Percentiles rank a stretch among this genome's conserved stretches.
phyloP scores from a whole-genome alignment of 2,113 vertebrate genomes.

The Caranx melampygus region DNA sequence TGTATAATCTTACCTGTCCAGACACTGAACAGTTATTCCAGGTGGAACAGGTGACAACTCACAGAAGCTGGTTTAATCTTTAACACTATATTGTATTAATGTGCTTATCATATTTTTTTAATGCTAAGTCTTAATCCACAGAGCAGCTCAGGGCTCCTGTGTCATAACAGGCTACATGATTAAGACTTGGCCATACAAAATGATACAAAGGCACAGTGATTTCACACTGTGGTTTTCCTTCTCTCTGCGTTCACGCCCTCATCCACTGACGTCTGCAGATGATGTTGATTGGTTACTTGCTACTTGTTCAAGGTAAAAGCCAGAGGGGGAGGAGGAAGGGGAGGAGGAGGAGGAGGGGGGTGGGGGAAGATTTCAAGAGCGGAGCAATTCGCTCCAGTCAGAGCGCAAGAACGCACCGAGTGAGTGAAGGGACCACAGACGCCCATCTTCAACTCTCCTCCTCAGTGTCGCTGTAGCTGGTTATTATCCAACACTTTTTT shows the following conservation, averaged over 20 bases:
- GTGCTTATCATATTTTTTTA: neutral
- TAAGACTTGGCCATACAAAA: neutral
- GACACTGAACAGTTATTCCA: too few species aligned
- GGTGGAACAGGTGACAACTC: neutral
- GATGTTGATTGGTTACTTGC: constrained; percentile 47
- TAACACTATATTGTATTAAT: neutral
- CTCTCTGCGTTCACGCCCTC: constrained; percentile 14
- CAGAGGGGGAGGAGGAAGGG: constrained; percentile 12
- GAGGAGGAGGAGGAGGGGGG: constrained; percentile 21
- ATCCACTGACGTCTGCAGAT: constrained; percentile 17
- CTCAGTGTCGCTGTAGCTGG: rapidly evolving
- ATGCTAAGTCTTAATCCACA: neutral
- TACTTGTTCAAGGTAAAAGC: constrained; percentile 55
- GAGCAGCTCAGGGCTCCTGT: neutral
- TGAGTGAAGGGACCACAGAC: neutral
- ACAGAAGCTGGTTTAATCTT: neutral
- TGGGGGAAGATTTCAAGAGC: constrained; percentile 18
- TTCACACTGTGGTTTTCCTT: neutral
- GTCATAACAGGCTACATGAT: too few species aligned
- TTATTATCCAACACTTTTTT: neutral
- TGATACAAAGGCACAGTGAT: neutral
- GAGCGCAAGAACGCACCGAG: constrained; percentile 52
- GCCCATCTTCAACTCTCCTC: neutral
- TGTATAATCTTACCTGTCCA: neutral
- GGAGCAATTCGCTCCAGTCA: constrained; percentile 10